phyloP scores from a whole-genome alignment of 2,888 invertebrate genomes.

The Nomada hirtipes region DNA sequence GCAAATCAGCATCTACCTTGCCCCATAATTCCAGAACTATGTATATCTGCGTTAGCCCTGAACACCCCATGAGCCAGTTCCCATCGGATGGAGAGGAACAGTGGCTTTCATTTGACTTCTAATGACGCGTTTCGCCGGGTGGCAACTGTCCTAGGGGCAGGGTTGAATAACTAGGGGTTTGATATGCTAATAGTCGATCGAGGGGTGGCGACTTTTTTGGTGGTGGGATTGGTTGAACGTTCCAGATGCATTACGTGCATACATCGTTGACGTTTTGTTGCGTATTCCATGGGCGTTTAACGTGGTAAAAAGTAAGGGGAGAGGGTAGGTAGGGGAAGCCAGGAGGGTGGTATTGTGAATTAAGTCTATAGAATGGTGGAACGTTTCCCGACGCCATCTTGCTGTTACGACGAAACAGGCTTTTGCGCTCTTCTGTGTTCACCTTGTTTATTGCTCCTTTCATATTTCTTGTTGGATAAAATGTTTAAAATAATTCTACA shows the following conservation, averaged over 20 bases:
- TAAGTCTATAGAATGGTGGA: conserved; percentile 54
- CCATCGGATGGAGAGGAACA: conserved; percentile 14
- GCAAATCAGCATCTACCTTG: neutral
- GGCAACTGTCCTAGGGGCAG: conserved; percentile 3
- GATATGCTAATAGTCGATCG: conserved; percentile 72
- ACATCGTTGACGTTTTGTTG: conserved; percentile 51
- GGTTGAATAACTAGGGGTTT: conserved; percentile 70
- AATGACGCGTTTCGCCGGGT: conserved; percentile 45
- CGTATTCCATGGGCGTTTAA: conserved; percentile 70
- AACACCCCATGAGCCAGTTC: conserved; percentile 2
- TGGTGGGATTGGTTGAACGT: conserved; percentile 16
- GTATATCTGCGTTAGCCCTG: neutral
- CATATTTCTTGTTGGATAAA: neutral
- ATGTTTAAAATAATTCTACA: too few relatives aligned
- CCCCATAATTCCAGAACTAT: conserved; percentile 18
- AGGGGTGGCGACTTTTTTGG: conserved; percentile 55
- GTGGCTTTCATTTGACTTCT: conserved; percentile 44
- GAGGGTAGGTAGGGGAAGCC: conserved; percentile 22
- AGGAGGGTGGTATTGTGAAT: conserved; percentile 62
- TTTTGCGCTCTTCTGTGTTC: conserved; percentile 9
- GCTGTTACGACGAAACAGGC: conserved; percentile 45
- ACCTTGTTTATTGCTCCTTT: neutral
- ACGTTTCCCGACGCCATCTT: conserved; percentile 63
- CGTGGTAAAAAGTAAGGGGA: conserved; percentile 57
- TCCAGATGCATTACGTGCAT: conserved; percentile 65